Base-by-base conservation (phyloP, 2,888 invertebrate species). In the Onthophagus sagittarius region DNA sequence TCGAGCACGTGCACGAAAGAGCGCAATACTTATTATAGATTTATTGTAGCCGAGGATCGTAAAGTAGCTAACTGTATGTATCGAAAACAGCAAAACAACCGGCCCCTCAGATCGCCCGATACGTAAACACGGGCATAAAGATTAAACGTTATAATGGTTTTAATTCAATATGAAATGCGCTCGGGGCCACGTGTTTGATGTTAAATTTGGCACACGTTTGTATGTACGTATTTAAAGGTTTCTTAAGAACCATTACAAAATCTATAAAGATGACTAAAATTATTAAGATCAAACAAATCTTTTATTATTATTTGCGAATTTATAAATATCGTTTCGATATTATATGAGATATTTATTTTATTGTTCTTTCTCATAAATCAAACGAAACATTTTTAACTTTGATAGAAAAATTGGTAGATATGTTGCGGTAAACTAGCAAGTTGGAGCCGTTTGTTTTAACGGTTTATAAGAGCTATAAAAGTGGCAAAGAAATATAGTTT, bases 61-160 rank as follows among this genome's bases (percentile, higher is more conserved):
- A 80, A 80, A 80, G 75, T 74, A 73, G 74, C 77, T 77, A 78
- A 77, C 75, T 74, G 76, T 77, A 78, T 79, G 78, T 79, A 67
- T 67, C 32, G 79, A 77, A 78, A 79, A 80, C 78, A 80, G 79
- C 79, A 79, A 79, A 79, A 79, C 79, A 78, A 73, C 76, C 31
- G 23, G 9, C 4, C 67, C 39, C 39, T 53, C 31, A 67, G 67
- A 15, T 23, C 67, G 32, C n/a, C 6, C 67, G 67, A 71, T 31
- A 71, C 71, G 23, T 13, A 13, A 14, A 71, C 15, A 62, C 53
- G 63, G 73, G 76, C 76, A 77, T 75, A 75, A 77, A 78, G 77
- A 79, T 79, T 79, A 79, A 80, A 81, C 81, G 80, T 81, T 80
- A 80, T 81, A 81, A 81, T 81, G 81, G 79, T 53, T 79, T 80